Evolutionary conservation across 2,797 vertebrate species (phyloP).

Genomic region (Buceros bicornis): DNA sequence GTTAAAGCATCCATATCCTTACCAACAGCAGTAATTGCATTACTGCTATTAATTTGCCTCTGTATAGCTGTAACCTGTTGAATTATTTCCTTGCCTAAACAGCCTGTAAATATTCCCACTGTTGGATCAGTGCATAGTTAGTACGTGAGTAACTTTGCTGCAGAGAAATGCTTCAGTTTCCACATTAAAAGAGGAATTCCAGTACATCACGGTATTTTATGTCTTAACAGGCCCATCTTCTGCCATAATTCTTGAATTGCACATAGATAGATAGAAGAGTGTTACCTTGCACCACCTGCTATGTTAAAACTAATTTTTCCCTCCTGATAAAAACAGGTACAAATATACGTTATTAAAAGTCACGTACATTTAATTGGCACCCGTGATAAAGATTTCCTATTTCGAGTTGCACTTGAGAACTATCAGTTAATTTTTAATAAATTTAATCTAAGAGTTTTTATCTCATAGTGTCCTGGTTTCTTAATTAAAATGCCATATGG

Average conservation of each 20-base stretch:
- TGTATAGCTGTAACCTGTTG: not conserved
- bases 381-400: not conserved
- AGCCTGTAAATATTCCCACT: not conserved
- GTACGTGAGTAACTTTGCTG: not conserved
- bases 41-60: not conserved
- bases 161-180: not conserved
- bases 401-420: not conserved
- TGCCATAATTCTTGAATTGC: not conserved
- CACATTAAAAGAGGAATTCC: not conserved
- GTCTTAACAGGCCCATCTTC: not conserved
- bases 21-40: not conserved
- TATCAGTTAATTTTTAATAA: conserved; percentile 16
- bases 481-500: conserved; percentile 32
- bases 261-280: not conserved
- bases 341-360: not conserved
- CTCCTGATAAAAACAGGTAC: not conserved
- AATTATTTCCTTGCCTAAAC: not conserved
- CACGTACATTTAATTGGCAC: not conserved
- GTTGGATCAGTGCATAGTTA: not conserved
- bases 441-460: not conserved
- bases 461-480: conserved; percentile 6
- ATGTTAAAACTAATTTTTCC: not conserved
- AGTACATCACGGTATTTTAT: not conserved
- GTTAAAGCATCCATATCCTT: not conserved
- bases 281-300: not conserved